These are phyloP conservation scores for Hanleya hanleyi DNA, from an alignment of 2,888 invertebrate genomes.

Conservation along the genomic window DNA sequence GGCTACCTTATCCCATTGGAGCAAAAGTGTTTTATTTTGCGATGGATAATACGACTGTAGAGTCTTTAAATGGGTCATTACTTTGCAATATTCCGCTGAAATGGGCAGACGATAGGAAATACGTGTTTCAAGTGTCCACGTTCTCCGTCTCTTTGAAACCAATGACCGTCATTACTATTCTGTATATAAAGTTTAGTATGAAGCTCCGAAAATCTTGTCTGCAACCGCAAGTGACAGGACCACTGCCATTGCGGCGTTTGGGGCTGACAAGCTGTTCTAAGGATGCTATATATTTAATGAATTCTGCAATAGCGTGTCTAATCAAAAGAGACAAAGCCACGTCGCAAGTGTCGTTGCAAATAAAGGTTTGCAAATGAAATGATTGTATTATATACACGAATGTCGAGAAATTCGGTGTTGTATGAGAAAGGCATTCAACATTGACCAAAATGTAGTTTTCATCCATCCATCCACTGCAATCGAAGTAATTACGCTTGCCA, in stretches of 20 bases:
- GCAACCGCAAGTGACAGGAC: conserved; percentile 7
- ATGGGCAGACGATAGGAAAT: conserved; percentile 40
- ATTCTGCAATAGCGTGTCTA: no score
- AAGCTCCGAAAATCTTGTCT: conserved; percentile 39
- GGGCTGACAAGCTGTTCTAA: conserved; percentile 60
- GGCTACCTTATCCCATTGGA: conserved; percentile 73
- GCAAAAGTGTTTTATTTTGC: conserved; percentile 52
- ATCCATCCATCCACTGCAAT: no score
- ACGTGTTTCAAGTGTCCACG: conserved; percentile 84
- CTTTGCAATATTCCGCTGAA: conserved; percentile 56
- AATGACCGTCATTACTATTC: conserved; percentile 81
- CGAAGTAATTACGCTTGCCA: no score
- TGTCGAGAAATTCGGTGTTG: no score
- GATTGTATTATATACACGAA: no score
- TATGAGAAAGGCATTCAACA: no score
- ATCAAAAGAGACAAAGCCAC: no score
- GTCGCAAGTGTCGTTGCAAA: no score
- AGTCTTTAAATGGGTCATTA: conserved; percentile 48
- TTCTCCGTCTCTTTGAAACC: conserved; percentile 86
- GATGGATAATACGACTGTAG: conserved; percentile 26
- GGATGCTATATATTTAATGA: conserved; percentile 67
- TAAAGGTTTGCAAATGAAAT: no score
- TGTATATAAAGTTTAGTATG: conserved; percentile 77
- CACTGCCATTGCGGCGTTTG: conserved; percentile 30
- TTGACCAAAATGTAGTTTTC: no score